Conservation (phyloP, 2,113 vertebrate genomes). For the Haplochromis burtoni region DNA sequence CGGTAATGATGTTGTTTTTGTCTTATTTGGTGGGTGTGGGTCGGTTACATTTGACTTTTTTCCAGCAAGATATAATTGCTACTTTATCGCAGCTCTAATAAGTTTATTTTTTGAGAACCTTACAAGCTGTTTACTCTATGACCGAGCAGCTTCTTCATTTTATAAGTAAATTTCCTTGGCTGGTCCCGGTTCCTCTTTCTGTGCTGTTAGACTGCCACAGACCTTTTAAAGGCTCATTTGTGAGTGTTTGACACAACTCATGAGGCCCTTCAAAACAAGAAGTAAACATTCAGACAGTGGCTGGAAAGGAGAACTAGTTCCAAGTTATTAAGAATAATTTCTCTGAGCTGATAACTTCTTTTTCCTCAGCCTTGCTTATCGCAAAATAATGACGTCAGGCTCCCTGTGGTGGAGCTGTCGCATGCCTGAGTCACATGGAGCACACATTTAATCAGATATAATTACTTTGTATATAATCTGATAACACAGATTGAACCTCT, state of each 20-base stretch:
- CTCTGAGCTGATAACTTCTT: background rate
- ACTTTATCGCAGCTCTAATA: rapidly evolving
- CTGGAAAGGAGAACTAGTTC: background rate
- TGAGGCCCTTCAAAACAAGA: background rate
- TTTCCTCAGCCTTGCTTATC: background rate
- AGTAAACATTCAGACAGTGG: background rate
- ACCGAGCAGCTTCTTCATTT: background rate
- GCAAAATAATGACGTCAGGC: background rate
- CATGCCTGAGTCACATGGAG: background rate
- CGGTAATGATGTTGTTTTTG: slow-evolving; percentile 59
- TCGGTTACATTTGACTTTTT: background rate
- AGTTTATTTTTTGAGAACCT: background rate
- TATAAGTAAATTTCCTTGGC: background rate
- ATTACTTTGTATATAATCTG: background rate
- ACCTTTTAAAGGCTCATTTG: background rate
- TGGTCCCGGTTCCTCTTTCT: background rate
- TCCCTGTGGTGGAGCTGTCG: background rate
- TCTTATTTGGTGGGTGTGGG: background rate
- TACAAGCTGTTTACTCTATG: background rate
- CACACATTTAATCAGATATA: background rate
- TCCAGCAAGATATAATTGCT: background rate
- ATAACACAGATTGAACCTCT: too few relatives aligned
- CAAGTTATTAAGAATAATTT: background rate
- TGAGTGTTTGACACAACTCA: background rate
- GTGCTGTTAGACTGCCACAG: background rate